Conservation (phyloP, 2,113 vertebrate genomes). For the Cottus gobio region DNA sequence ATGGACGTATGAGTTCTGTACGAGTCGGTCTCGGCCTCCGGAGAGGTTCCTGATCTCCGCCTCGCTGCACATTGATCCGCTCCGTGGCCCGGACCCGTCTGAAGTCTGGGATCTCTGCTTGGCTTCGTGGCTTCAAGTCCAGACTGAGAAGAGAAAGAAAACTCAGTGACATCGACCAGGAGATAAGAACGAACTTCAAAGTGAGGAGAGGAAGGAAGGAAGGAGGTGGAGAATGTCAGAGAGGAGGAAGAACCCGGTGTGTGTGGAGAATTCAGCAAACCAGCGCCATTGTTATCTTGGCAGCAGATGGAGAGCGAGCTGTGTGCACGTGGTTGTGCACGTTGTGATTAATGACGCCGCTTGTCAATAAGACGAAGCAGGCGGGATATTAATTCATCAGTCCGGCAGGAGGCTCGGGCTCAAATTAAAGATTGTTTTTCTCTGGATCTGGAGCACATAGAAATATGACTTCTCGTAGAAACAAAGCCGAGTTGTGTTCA, state of each 20-base stretch:
- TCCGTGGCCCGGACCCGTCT: constrained; percentile 30
- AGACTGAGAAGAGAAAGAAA: background rate
- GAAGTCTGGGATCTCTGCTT: constrained; percentile 27
- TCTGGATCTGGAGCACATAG: constrained; percentile 29
- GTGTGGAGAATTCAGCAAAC: constrained; percentile 28
- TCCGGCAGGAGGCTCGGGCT: constrained; percentile 41
- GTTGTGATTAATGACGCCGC: constrained; percentile 66
- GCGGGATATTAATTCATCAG: constrained; percentile 67
- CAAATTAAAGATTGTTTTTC: constrained; percentile 46
- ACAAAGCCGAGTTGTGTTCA: background rate
- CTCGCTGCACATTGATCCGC: constrained; percentile 38
- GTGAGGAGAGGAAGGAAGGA: constrained; percentile 15
- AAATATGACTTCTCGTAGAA: background rate
- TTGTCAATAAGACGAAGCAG: constrained; percentile 67
- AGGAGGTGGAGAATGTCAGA: constrained; percentile 13
- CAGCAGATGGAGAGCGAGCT: constrained; percentile 59
- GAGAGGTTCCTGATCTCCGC: constrained; percentile 13
- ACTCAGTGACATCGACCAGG: constrained; percentile 27
- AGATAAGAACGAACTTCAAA: background rate
- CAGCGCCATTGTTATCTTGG: constrained; percentile 46
- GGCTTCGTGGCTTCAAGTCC: constrained; percentile 14
- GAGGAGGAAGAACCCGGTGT: constrained; percentile 10
- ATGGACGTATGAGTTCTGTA: constrained; percentile 11
- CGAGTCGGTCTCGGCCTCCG: constrained; percentile 15
- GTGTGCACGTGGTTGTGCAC: constrained; percentile 41